Percentiles rank a stretch among this genome's conserved stretches.
These are phyloP conservation scores for Phenganax subtilis DNA, from an alignment of 92 coral and sea anemone genomes.

Conservation along the genomic window DNA sequence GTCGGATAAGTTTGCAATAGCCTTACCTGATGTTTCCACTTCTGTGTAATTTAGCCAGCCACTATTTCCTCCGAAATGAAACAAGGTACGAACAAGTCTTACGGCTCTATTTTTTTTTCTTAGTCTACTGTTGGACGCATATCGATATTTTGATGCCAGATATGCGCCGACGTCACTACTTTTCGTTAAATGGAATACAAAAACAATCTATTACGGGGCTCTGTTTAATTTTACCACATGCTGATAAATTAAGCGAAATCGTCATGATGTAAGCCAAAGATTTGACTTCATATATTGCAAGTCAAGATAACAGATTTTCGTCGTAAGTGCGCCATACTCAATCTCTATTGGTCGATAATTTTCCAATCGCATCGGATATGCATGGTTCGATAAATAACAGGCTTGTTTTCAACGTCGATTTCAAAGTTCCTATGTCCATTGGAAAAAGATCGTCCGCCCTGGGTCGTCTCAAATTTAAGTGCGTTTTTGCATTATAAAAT, in stretches of 20 bases:
- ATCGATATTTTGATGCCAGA: conserved; percentile 12
- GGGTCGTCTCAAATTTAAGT: too few species aligned
- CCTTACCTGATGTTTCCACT: neutral
- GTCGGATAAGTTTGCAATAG: neutral
- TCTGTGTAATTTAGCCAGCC: neutral
- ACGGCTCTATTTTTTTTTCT: neutral
- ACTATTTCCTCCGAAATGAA: neutral
- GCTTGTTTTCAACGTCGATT: too few species aligned
- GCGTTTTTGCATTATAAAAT: too few species aligned
- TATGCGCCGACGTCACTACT: neutral
- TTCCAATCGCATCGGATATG: neutral
- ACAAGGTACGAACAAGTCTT: neutral
- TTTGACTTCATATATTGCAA: neutral
- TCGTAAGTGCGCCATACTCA: neutral
- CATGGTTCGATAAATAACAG: too few species aligned
- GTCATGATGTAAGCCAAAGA: neutral
- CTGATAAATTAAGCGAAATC: conserved; percentile 12
- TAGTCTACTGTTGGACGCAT: neutral
- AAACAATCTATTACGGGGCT: conserved; percentile 24
- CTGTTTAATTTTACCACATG: conserved; percentile 22
- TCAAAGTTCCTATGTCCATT: too few species aligned
- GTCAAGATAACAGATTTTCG: conserved; percentile 1
- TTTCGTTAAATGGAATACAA: neutral
- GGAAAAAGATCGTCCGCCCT: too few species aligned
- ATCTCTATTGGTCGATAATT: neutral